A percentile compares a stretch with the other conserved stretches of the same genome.
Conservation (phyloP, 2,113 vertebrate species). For the Podarcis cretensis region DNA sequence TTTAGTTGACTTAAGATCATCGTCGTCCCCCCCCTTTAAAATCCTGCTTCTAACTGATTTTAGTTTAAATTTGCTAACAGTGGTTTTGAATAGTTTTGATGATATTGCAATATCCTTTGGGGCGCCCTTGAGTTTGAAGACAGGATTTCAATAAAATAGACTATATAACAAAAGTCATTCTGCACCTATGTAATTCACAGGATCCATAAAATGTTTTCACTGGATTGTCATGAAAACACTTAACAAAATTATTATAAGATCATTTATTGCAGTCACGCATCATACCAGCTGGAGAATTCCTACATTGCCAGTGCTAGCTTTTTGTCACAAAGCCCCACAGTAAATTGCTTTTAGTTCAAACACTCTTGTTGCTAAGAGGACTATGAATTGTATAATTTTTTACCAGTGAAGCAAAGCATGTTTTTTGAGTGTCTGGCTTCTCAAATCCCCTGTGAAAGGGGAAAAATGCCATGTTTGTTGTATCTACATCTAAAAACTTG, state of each 20-base stretch:
- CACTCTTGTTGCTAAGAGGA: not conserved
- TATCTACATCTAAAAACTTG: constrained; percentile 16
- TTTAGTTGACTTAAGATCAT: not conserved
- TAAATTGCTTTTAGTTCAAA: constrained; percentile 26
- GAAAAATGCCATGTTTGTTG: constrained; percentile 19
- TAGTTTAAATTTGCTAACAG: not conserved
- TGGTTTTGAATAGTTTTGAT: not conserved
- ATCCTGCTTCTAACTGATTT: not conserved
- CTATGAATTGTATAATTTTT: constrained; percentile 10
- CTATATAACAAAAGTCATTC: not conserved
- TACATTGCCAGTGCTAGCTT: not conserved
- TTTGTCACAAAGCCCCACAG: not conserved
- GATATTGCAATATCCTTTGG: not conserved
- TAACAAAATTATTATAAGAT: not conserved
- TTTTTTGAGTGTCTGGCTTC: constrained; percentile 27
- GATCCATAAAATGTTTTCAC: not conserved
- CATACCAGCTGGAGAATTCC: not conserved
- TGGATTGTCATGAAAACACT: not conserved
- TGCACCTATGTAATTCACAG: not conserved
- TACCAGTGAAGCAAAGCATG: constrained; percentile 3
- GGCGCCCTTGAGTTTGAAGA: not conserved
- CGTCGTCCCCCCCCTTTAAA: not conserved
- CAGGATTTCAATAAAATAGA: not conserved
- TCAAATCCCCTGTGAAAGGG: constrained; percentile 22
- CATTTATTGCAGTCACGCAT: not conserved